These are phyloP conservation scores for Drosophila histrio DNA, from an alignment of 2,888 invertebrate genomes.

Conservation along the genomic window DNA sequence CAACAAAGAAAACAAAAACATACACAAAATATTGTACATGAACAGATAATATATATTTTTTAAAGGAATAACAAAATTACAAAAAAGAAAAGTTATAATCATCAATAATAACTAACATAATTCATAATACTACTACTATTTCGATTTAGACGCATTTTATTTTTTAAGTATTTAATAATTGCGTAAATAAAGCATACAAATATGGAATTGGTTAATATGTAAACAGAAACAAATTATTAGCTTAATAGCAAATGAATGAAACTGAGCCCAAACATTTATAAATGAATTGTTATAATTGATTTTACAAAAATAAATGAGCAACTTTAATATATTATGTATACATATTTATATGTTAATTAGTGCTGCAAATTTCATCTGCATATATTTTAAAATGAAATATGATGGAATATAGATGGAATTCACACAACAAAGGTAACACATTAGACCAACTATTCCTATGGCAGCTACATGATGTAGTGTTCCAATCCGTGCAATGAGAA, in stretches of 20 bases:
- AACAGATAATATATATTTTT: conserved; percentile 67
- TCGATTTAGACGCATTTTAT: conserved; percentile 77
- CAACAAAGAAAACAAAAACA: conserved; percentile 25
- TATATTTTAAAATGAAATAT: too few relatives aligned
- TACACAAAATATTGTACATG: conserved; percentile 39
- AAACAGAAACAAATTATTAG: conserved; percentile 47
- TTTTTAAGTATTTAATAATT: conserved; percentile 73
- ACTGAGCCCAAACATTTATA: conserved; percentile 31
- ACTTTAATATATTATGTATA: conserved; percentile 14
- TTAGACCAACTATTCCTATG: too few relatives aligned
- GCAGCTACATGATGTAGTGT: too few relatives aligned
- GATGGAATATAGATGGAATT: too few relatives aligned
- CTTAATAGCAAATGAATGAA: conserved; percentile 55
- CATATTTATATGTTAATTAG: too few relatives aligned
- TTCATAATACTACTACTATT: conserved; percentile 54
- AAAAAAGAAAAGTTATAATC: conserved; percentile 43
- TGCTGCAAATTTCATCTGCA: too few relatives aligned
- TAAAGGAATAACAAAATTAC: conserved; percentile 22
- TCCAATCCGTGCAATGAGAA: too few relatives aligned
- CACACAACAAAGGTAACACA: too few relatives aligned
- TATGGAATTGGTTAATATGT: conserved; percentile 63
- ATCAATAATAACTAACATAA: conserved; percentile 35
- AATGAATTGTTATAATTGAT: conserved; percentile 74
- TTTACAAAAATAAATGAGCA: conserved; percentile 67
- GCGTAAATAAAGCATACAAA: conserved; percentile 45